Evolutionary conservation across 2,888 invertebrate species (phyloP).

Genomic region (Ophion obscuratus): DNA sequence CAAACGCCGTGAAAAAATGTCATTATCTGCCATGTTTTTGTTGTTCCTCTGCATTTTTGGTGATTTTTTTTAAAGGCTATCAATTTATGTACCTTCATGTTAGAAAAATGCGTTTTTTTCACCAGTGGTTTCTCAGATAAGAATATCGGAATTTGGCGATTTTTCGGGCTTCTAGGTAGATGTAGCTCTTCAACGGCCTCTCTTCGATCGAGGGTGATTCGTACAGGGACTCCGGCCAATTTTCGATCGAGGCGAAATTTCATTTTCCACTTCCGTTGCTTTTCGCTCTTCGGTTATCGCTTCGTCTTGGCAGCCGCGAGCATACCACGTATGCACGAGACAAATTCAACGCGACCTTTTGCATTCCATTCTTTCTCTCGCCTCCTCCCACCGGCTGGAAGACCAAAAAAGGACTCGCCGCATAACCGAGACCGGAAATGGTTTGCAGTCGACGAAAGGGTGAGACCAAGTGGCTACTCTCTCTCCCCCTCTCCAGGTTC

Average conservation of each 20-base stretch:
- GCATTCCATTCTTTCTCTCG: neutral
- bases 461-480: neutral
- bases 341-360: conserved; percentile 39
- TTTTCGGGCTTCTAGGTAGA: no score
- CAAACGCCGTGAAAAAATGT: no score
- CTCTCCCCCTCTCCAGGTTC: neutral
- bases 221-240: conserved; percentile 57
- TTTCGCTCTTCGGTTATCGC: neutral
- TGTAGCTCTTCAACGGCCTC: neutral
- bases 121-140: no score
- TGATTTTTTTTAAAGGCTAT: no score
- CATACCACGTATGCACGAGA: conserved; percentile 16
- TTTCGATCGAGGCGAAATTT: conserved; percentile 60
- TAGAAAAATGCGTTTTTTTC: no score
- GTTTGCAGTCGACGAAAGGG: neutral
- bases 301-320: conserved; percentile 1
- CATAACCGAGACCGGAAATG: conserved; percentile 22
- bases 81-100: no score
- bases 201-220: neutral
- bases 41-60: no score
- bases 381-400: neutral
- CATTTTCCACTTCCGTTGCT: conserved; percentile 39
- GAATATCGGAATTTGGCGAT: no score
- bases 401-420: neutral
- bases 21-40: no score